Conservation (phyloP, 2,113 vertebrate species). For the Pangasianodon hypophthalmus region DNA sequence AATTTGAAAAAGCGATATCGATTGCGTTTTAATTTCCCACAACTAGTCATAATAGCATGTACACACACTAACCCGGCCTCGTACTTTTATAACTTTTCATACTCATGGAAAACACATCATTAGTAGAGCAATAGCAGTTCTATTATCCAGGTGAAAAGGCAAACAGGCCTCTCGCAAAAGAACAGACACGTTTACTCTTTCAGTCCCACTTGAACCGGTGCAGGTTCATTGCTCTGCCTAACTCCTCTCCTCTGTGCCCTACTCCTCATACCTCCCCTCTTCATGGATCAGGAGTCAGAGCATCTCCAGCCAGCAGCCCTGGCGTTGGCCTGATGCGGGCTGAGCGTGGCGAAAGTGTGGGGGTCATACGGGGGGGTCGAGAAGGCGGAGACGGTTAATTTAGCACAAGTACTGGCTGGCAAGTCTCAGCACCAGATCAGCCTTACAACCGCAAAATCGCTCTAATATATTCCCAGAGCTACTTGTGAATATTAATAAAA, state of each 20-base stretch:
- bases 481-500: conserved; percentile 99
- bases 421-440: conserved; percentile 85
- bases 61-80: background rate
- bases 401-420: conserved; percentile 69
- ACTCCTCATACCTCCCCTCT: conserved; percentile 42
- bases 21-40: background rate
- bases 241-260: conserved; percentile 41
- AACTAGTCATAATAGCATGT: background rate
- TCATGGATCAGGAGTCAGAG: conserved; percentile 53
- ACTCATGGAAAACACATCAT: too few species aligned
- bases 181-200: background rate
- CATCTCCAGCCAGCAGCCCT: conserved; percentile 47
- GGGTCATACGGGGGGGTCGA: conserved; percentile 24
- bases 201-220: conserved; percentile 12
- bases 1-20: background rate
- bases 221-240: conserved; percentile 42
- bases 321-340: conserved; percentile 11
- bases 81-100: background rate
- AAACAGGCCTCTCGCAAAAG: background rate
- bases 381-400: conserved; percentile 62
- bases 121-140: background rate
- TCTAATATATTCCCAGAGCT: conserved; percentile 99
- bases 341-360: background rate
- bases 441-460: conserved; percentile 92
- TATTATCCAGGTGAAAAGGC: background rate